Evolutionary conservation across 1,140 invertebrate genomes (phyloP), one percentile per base, ranked within the genome.

Genomic region (Drosophila setifemur): DNA sequence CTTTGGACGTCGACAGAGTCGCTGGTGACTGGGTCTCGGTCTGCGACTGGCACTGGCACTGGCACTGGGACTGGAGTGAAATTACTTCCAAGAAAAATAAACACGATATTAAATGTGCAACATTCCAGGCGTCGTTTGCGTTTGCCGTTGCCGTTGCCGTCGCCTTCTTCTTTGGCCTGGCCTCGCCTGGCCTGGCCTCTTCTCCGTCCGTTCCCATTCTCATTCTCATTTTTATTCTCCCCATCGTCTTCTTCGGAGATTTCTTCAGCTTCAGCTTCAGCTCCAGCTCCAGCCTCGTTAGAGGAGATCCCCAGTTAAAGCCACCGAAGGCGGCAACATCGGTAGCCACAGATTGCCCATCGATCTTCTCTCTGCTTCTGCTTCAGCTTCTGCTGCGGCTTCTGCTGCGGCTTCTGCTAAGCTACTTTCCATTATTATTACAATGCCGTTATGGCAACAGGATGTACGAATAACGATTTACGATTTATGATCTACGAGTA

Each of bases 81-180:
- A 83, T 83, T 83, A 78, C 79, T 83, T 83, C 79, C 78, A 83
- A 83, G 78, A 83, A 83, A 85, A 73, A 83, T 83, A 83, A 83
- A 85, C 69, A 83, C 79, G 78, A 83, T 83, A 83, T 83, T 83
- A 83, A 83, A 85, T 83, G 78, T 83, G 78, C 78, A 83, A 83
- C 78, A 83, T 83, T 83, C 79, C 79, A 69, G 68, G 50, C 60
- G 48, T 76, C 55, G 74, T 40, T 60, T 73, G 54, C 47, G 29
- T 73, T 37, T 53, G 14, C 21, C 58, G 4, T 31, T 25, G 23
- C 16, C 23, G 14, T 50, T 11, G 45, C 14, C 48, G 28, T 26
- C n/a, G 9, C 8, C 21, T 23, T 57, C n/a, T 9, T 37, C 52
- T 60, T 43, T 42, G 29, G n/a, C n/a, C n/a, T 53, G 14, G 14